Base-by-base conservation (phyloP, 92 coral and sea anemone species). In the Umimayanthus chanpuru region DNA sequence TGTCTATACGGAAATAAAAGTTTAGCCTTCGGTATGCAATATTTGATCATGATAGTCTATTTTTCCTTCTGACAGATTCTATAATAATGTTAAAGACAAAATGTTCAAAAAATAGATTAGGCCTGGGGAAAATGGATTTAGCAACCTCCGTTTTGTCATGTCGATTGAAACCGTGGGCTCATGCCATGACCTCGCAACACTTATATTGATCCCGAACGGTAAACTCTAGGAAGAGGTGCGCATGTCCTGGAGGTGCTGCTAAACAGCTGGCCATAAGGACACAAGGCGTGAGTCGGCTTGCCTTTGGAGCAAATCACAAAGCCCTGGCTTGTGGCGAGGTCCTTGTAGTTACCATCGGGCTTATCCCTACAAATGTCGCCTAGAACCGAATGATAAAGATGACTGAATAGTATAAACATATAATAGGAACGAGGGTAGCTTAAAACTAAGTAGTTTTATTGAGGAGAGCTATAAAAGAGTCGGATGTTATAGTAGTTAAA, bases 331-430 rank as follows among this genome's bases (percentile, higher is more conserved):
- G 78, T 25, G 78, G 78, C 78, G 23, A 16, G 78, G 23, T 73
- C 78, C 25, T 30, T 32, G 41, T 73, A 73, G 47, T 73, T 73
- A 73, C 78, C 78, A 29, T 73, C 49, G 16, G 20, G 78, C 36
- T 73, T 73, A 73, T 38, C 36, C n/a, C 78, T 73, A 73, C 78
- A 73, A 73, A 73, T 25, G n/a, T 38, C 15, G 43, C 36, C 78
- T 73, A 18, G 1, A 38, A 73, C 65, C 18, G 23, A 15, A 56
- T 56, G 3, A 56, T 14, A 56, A 56, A 56, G 23, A 56, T 47
- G 36, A 73, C 32, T 6, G 4, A 15, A 56, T 56, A 21, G 65
- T n/a, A n/a, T 56, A 14, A 56, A 47, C 10, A 9, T 6, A 47
- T 1, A 7, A 47, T 47, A 47, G 50, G 50, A 47, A 47, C 9